These are phyloP conservation scores for Rynchops niger DNA, from an alignment of 2,113 vertebrate genomes.

Conservation along the genomic window DNA sequence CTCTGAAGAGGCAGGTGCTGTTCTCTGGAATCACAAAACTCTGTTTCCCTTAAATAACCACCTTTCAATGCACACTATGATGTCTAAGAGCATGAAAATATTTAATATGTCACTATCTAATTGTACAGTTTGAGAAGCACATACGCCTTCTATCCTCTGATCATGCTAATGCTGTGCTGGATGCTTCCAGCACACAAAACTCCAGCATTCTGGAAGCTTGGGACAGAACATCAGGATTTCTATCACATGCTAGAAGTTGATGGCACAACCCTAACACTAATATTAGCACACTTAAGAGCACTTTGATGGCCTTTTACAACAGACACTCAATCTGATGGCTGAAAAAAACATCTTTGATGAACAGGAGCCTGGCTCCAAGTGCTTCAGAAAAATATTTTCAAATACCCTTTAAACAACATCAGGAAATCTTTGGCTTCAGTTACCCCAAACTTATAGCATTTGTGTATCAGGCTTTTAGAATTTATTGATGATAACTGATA, in stretches of 20 bases:
- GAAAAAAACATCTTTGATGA: not conserved
- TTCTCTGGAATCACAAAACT: not conserved
- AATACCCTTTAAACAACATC: not conserved
- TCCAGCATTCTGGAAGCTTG: not conserved
- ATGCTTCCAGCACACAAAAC: not conserved
- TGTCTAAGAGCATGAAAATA: not conserved
- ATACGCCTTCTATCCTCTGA: not conserved
- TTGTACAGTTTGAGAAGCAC: not conserved
- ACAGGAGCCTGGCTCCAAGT: not conserved
- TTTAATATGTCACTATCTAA: not conserved
- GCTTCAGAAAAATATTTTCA: not conserved
- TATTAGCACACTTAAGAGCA: not conserved
- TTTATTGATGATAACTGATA: not conserved
- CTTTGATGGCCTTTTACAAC: not conserved
- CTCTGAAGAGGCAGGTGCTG: not conserved
- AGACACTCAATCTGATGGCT: not conserved
- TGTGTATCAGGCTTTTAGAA: not conserved
- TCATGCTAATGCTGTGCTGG: not conserved
- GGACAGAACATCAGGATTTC: not conserved
- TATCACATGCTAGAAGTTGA: not conserved
- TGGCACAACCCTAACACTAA: not conserved
- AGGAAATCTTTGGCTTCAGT: not conserved
- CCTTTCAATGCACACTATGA: not conserved
- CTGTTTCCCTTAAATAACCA: not conserved
- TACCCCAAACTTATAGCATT: not conserved